These are phyloP conservation scores for Mormyrus proboscirostris DNA, from an alignment of 2,797 vertebrate species.

Conservation along the genomic window DNA sequence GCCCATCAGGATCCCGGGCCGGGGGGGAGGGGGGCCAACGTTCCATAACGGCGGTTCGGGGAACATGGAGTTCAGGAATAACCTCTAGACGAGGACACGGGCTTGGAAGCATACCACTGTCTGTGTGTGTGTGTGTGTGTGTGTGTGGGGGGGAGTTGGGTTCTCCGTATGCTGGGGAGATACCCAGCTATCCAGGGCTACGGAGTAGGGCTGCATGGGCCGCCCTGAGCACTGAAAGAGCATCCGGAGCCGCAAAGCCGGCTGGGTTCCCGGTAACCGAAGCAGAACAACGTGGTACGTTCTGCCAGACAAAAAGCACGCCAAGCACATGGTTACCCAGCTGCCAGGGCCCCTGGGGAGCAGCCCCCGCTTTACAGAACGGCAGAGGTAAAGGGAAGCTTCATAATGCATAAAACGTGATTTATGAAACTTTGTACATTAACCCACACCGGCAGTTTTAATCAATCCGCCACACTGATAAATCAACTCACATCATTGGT, in stretches of 20 bases:
- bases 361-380: not conserved
- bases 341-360: not conserved
- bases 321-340: not conserved
- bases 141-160: not conserved
- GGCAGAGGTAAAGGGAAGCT: not conserved
- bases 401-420: not conserved
- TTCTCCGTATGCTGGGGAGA: not conserved
- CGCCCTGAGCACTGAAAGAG: not conserved
- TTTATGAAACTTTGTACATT: constrained; percentile 7
- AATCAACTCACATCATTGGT: constrained; percentile 35
- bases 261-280: not conserved
- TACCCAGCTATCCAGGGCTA: not conserved
- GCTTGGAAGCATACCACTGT: not conserved
- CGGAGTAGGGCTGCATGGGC: not conserved
- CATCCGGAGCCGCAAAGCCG: not conserved
- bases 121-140: not conserved
- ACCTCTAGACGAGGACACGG: not conserved
- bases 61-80: constrained; percentile 29
- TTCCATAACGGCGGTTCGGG: constrained; percentile 46
- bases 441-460: not conserved
- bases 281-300: not conserved
- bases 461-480: constrained; percentile 4
- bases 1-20: constrained; percentile 43
- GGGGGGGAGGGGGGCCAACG: constrained; percentile 37
- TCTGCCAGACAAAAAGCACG: not conserved